Percentiles rank a stretch among this genome's conserved stretches.
These are phyloP conservation scores for Platichthys stellatus DNA, from an alignment of 2,113 vertebrate genomes.

Conservation along the genomic window DNA sequence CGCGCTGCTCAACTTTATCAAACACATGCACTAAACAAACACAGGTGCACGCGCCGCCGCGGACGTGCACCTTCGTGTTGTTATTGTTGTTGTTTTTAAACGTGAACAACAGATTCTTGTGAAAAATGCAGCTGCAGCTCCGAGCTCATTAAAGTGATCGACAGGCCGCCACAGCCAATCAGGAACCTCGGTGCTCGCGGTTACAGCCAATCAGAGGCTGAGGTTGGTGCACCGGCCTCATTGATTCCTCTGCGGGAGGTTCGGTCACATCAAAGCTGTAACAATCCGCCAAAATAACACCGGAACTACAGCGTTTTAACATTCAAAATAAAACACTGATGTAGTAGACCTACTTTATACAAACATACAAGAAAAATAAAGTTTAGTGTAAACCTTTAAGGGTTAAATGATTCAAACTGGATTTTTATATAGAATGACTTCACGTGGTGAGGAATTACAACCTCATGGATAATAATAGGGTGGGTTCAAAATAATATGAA, in stretches of 20 bases:
- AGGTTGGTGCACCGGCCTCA: constrained; percentile 42
- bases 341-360: too few species aligned
- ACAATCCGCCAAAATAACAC: not conserved
- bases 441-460: too few species aligned
- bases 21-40: not conserved
- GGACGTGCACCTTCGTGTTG: not conserved
- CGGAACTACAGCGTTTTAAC: not conserved
- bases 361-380: too few species aligned
- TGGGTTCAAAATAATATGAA: too few species aligned
- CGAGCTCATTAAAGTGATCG: constrained; percentile 56
- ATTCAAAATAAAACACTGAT: constrained; percentile 18
- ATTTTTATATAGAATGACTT: too few species aligned
- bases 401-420: too few species aligned
- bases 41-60: rapidly evolving
- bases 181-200: not conserved
- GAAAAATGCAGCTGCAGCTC: not conserved
- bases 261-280: not conserved
- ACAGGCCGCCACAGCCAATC: constrained; percentile 63
- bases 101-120: not conserved
- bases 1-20: not conserved
- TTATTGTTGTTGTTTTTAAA: not conserved
- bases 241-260: constrained; percentile 64
- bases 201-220: constrained; percentile 45
- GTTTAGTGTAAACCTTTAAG: too few species aligned
- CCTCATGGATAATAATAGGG: too few species aligned